These are phyloP conservation scores for Phaenicophaeus curvirostris DNA, from an alignment of 2,797 vertebrate species.

Conservation along the genomic window DNA sequence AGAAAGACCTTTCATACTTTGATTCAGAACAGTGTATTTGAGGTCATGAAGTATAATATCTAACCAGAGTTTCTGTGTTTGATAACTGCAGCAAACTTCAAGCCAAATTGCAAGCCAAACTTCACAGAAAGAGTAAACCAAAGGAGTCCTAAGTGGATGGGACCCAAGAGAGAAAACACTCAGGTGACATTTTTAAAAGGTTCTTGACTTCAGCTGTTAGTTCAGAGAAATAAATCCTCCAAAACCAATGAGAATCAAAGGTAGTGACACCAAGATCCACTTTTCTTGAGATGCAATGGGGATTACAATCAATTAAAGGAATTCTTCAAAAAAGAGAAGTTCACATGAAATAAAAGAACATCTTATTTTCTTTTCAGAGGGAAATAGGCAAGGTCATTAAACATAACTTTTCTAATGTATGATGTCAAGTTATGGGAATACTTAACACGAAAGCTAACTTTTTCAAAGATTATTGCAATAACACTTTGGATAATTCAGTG, in stretches of 20 bases:
- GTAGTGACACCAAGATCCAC: background rate
- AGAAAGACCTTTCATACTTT: background rate
- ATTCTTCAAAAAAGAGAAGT: background rate
- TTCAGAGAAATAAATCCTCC: background rate
- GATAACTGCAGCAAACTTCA: background rate
- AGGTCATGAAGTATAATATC: background rate
- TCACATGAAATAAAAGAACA: background rate
- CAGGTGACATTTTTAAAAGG: background rate
- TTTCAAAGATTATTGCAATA: background rate
- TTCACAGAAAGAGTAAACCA: background rate
- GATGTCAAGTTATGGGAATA: background rate
- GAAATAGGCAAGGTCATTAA: background rate
- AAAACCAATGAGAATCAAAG: background rate
- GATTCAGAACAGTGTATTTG: background rate
- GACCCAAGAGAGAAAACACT: background rate
- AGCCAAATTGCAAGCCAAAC: background rate
- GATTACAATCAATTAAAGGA: background rate
- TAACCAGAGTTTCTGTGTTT: background rate
- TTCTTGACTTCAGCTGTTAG: background rate
- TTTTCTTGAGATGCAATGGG: background rate
- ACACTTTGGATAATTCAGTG: background rate
- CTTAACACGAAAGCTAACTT: background rate
- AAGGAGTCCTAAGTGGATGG: background rate
- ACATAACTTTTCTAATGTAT: background rate
- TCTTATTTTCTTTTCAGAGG: background rate